These are phyloP conservation scores for Neomonachus schauinslandi DNA, from an alignment of 2,113 vertebrate genomes.

Conservation along the genomic window DNA sequence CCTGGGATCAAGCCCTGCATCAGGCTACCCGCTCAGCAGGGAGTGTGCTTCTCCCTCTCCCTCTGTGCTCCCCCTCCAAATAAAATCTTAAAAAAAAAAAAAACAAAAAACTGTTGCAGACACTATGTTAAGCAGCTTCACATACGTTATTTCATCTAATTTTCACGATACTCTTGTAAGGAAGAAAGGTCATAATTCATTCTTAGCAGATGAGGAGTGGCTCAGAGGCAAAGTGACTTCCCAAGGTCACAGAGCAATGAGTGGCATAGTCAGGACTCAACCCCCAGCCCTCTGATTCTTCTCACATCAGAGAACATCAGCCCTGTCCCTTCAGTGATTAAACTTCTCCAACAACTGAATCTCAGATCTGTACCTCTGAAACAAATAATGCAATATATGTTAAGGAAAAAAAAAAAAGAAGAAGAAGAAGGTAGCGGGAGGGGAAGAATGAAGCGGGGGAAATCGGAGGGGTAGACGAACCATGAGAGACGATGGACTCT, in stretches of 20 bases:
- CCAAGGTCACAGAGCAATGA: not conserved
- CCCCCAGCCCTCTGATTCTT: not conserved
- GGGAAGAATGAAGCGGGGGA: too few species aligned
- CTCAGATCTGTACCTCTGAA: too few species aligned
- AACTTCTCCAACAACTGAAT: not conserved
- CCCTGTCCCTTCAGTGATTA: not conserved
- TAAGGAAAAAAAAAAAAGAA: too few species aligned
- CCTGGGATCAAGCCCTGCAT: too few species aligned
- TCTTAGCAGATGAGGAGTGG: not conserved
- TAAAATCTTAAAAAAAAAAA: too few species aligned
- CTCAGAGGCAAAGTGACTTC: not conserved
- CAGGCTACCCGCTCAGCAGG: too few species aligned
- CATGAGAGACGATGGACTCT: too few species aligned
- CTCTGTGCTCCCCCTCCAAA: too few species aligned
- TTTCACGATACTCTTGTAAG: not conserved
- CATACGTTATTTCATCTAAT: not conserved
- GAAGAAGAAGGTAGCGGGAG: too few species aligned
- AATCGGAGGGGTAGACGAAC: too few species aligned
- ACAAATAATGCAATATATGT: too few species aligned
- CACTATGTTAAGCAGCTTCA: not conserved
- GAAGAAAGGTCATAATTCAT: not conserved
- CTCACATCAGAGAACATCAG: not conserved
- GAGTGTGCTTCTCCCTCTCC: too few species aligned
- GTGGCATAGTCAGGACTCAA: not conserved
- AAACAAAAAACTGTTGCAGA: not conserved